Conservation (phyloP, 2,888 invertebrate species). For the Stegana nigrithorax region DNA sequence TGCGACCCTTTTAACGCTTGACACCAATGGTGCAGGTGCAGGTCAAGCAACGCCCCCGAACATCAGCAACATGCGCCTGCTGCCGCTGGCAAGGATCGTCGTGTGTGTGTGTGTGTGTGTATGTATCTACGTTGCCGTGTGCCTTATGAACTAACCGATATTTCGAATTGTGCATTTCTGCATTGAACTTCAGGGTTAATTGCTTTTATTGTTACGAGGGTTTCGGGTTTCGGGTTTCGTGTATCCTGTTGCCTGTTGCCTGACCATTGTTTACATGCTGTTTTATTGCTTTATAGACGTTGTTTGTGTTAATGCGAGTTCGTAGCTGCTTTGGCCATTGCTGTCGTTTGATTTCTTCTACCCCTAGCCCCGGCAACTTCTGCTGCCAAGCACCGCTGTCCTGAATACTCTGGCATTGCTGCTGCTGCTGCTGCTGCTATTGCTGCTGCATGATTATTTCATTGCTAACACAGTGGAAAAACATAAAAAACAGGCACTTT, state of each 20-base stretch:
- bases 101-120: neutral
- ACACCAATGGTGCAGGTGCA: too few relatives aligned
- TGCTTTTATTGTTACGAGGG: constrained; percentile 47
- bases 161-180: too few relatives aligned
- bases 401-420: neutral
- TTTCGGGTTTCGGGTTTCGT: constrained; percentile 21
- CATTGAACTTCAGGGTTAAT: constrained; percentile 52
- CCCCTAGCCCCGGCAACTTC: neutral
- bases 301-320: neutral
- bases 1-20: too few relatives aligned
- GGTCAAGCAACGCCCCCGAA: too few relatives aligned
- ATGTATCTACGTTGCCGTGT: too few relatives aligned
- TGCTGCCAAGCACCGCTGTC: neutral
- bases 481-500: too few relatives aligned
- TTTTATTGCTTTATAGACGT: neutral
- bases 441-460: constrained; percentile 1
- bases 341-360: neutral
- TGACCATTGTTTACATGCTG: neutral
- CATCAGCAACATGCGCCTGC: too few relatives aligned
- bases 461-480: too few relatives aligned
- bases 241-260: neutral
- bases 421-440: neutral
- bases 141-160: too few relatives aligned
- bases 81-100: too few relatives aligned
- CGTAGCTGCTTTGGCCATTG: too few relatives aligned